phyloP scores from a whole-genome alignment of 2,113 vertebrate genomes.

The Myotis brandtii region DNA sequence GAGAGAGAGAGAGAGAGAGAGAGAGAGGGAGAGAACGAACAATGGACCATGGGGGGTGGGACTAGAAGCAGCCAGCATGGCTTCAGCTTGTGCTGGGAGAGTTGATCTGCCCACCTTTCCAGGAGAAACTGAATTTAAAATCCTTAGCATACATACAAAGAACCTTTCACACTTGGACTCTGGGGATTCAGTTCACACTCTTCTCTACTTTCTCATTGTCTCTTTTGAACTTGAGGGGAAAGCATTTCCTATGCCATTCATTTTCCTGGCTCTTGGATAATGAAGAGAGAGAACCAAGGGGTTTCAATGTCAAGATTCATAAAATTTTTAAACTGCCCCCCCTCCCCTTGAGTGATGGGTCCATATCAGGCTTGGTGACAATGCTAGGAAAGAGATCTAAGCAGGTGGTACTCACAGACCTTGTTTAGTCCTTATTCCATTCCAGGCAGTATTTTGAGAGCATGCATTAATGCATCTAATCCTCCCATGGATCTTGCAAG shows the following conservation, averaged over 20 bases:
- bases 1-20: background rate
- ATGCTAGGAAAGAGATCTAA: background rate
- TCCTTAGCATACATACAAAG: background rate
- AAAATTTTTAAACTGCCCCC: background rate
- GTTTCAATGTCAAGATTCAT: conserved; percentile 3
- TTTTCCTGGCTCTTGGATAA: background rate
- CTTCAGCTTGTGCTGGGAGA: background rate
- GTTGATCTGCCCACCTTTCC: background rate
- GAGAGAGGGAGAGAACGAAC: background rate
- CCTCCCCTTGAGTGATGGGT: background rate
- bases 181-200: conserved; percentile 21
- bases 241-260: background rate
- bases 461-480: accelerated
- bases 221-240: conserved; percentile 40
- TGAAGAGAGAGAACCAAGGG: background rate
- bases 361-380: background rate
- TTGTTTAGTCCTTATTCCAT: background rate
- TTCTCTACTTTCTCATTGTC: background rate
- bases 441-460: background rate
- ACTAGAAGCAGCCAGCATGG: background rate
- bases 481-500: background rate
- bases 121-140: conserved; percentile 15
- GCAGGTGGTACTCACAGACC: background rate
- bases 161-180: background rate
- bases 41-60: accelerated